Evolutionary conservation across 2,888 invertebrate species (phyloP).

Genomic region (Molanna angustata): DNA sequence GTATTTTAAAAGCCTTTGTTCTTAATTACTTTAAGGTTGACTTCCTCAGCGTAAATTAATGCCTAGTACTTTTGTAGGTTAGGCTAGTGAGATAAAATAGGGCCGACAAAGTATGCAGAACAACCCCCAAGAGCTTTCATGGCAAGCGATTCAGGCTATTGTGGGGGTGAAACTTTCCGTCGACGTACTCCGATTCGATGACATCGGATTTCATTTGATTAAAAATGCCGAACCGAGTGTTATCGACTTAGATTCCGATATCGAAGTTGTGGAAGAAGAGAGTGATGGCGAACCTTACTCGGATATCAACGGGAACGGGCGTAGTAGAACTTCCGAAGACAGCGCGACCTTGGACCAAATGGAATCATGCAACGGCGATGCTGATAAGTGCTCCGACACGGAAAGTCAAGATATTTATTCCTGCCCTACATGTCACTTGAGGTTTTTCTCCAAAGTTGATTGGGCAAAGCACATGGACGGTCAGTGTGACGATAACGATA

Average conservation of each 20-base stretch:
- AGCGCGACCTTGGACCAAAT: conserved; percentile 14
- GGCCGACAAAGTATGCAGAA: conserved; percentile 49
- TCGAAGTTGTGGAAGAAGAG: conserved; percentile 55
- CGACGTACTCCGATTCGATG: conserved; percentile 54
- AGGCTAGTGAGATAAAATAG: conserved; percentile 43
- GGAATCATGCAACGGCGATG: conserved; percentile 17
- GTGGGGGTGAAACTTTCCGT: conserved; percentile 56
- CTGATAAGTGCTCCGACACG: conserved; percentile 37
- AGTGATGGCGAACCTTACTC: conserved; percentile 23
- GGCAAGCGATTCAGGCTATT: conserved; percentile 58
- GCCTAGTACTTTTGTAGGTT: conserved; percentile 52
- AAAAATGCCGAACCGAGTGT: conserved; percentile 50
- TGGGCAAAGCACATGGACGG: conserved; percentile 41
- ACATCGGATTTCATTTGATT: conserved; percentile 53
- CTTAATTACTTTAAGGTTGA: conserved; percentile 8
- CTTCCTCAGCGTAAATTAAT: conserved; percentile 27
- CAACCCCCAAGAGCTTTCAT: conserved; percentile 60
- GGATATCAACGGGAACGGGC: conserved; percentile 40
- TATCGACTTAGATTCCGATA: conserved; percentile 54
- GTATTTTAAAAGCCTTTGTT: conserved; percentile 9
- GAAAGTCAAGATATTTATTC: conserved; percentile 31
- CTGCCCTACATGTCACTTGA: conserved; percentile 32
- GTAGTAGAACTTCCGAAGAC: conserved; percentile 43
- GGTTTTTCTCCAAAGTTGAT: conserved; percentile 22
- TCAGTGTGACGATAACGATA: conserved; percentile 49